Evolutionary conservation across 1,140 invertebrate species (phyloP).

Genomic region (Dryas iulia): DNA sequence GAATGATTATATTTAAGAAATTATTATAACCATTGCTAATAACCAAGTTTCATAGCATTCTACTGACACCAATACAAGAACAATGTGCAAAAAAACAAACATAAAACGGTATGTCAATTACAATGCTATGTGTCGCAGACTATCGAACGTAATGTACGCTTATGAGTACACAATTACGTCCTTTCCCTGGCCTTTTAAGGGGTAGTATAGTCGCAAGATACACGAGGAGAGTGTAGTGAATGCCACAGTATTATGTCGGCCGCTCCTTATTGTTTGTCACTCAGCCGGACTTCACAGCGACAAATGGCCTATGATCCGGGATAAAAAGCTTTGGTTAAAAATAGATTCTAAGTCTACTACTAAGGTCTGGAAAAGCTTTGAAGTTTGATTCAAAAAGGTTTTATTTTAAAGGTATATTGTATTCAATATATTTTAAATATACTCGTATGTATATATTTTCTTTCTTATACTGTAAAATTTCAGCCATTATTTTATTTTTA

Average conservation of each 20-base stretch:
- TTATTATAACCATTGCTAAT: not conserved
- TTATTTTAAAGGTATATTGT: not conserved
- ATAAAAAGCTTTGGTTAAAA: conserved; percentile 36
- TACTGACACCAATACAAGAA: conserved; percentile 49
- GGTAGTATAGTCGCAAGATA: conserved; percentile 56
- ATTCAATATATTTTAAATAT: too few relatives aligned
- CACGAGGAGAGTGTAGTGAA: conserved; percentile 50
- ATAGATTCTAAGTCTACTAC: not conserved
- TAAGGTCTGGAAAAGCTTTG: not conserved
- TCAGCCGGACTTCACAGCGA: conserved; percentile 65
- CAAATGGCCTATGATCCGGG: conserved; percentile 66
- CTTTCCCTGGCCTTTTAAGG: conserved; percentile 71
- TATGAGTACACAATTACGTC: conserved; percentile 76
- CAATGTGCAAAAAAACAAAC: conserved; percentile 48
- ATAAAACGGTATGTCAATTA: conserved; percentile 65
- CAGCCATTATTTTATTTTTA: too few relatives aligned
- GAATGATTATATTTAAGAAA: not conserved
- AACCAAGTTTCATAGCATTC: not conserved
- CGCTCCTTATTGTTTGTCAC: conserved; percentile 70
- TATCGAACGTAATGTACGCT: conserved; percentile 56
- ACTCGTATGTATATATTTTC: too few relatives aligned
- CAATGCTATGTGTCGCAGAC: conserved; percentile 55
- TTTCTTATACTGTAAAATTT: too few relatives aligned
- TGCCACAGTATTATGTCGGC: conserved; percentile 64
- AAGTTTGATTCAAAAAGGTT: not conserved